Evolutionary conservation across 2,797 vertebrate species (phyloP), one percentile per base, ranked within the genome.

Genomic region (Acanthopagrus latus): DNA sequence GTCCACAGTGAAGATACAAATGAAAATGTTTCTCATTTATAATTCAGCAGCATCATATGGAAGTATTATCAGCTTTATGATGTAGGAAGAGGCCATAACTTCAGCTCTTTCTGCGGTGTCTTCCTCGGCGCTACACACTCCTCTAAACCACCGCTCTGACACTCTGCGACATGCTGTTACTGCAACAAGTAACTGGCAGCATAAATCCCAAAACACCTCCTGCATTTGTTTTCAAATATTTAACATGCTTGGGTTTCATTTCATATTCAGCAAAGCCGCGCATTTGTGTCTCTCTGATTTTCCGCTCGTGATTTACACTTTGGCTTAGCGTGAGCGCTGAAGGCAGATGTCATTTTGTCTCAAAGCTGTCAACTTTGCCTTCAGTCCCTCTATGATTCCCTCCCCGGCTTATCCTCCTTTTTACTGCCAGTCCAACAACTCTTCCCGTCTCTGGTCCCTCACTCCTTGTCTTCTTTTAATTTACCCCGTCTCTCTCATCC

Each of bases 211-310:
- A 62, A 29, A 55, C 71, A 51, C 75, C 51, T 76, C 56, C 66
- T 51, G 67, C 4, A 63, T 73, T 48, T 60, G 64, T 73, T 46
- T 46, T 64, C 51, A 29, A 12, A 80, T 56, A 27, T 80, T 78
- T 44, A 67, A 51, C 57, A 44, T 27, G 52, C 71, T 83, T 62
- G 63, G 29, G 17, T 46, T 72, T 74, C 18, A 4, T 79, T 80
- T 77, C 63, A 80, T 62, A 62, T 71, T 64, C 55, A 21, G 54
- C 18, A n/a, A 59, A 60, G 65, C 33, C 8, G 41, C 33, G 65
- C 67, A 2, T 63, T 77, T 59, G 43, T 33, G 72, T 81, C 80
- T 38, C 71, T 81, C 78, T 43, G 66, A 78, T 82, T 82, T 84
- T 54, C 64, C 60, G 17, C 77, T 51, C 12, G 0, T 58, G 70